Evolutionary conservation across 2,888 invertebrate species (phyloP), one percentile per base, ranked within the genome.

Genomic region (Clanis bilineata): DNA sequence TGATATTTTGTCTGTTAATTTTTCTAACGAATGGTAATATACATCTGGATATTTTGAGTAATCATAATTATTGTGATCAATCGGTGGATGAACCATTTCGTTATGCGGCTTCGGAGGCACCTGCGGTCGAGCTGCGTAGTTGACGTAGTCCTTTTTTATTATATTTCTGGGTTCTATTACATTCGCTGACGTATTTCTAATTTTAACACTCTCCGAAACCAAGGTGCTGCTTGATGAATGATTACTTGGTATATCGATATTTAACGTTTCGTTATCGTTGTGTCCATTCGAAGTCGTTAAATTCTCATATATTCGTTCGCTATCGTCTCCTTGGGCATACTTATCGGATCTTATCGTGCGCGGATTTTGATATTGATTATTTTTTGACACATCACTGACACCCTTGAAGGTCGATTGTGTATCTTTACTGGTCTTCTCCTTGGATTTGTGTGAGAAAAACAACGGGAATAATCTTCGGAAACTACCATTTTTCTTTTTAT

Each of bases 11-110:
- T 88, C 82, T 1, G 71, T 66, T 21, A 87, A 61, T 69, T 89
- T 87, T 62, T 91, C 90, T 66, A 91, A 70, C 0, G 90, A 90
- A 72, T 91, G 91, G 68, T 90, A 91, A 68, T 91, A 91, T 12
- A 90, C 88, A 64, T 88, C 83, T 3, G 90, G 88, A 63, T 81
- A 88, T 57, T 74, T 73, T 1, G 68, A 32, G 58, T 65, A 74
- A 28, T 71, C 68, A 32, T 62, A 58, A 41, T 64, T 69, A 41
- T 64, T 69, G 38, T 60, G 65, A 38, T 73, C 69, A 36, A 63
- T 67, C n/a, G 71, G 61, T 7, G 70, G 51, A 38, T 76, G 66
- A 2, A 65, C 56, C 64, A 71, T 69, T 64, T 86, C 82, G 62
- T 74, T 72, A 6, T 71, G 70, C 9, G 88, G 85, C 66, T 83